Base-by-base conservation (phyloP, 2,797 vertebrate species). In the Pteronotus mesoamericanus region DNA sequence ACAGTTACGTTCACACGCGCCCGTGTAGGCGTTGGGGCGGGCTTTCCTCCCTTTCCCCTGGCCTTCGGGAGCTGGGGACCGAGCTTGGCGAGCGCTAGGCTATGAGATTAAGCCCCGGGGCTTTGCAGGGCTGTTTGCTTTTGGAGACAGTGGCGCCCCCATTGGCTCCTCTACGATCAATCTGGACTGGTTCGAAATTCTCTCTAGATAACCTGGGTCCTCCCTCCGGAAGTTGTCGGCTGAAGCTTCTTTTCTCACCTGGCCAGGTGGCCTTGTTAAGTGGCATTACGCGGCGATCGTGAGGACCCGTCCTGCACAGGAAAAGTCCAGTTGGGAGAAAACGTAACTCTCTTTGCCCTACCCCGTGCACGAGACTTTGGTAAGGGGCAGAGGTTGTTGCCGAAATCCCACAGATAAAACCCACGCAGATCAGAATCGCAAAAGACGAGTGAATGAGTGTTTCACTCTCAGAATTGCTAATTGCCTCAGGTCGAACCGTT, bases 281-380 rank as follows among this genome's bases (percentile, higher is more conserved):
- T 26, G 86, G 85, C 42, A 6, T 55, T 55, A 72, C 53, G 5
- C 61, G 37, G 61, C 59, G 6, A 42, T 83, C 46, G 9, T 46
- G 0, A 2, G 5, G 22, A 57, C 24, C 16, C 3, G 9, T 24
- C 59, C 42, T 0, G 44, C 21, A 0, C 42, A 59, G 51, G 44
- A 19, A 29, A 26, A 59, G 29, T 42, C 34, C 26, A 2, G 16
- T 66, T 0, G 57, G 39, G 16, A 68, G 57, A 32, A 83, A 42
- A 48, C 9, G 1, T n/a, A 9, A 9, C 57, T 22, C 1, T 11
- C 75, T 6, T 51, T 2, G 14, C 16, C 64, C n/a, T 51, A 19
- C 24, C 42, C 24, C 14, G 48, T 32, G 90, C 82, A 29, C 6
- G 4, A 5, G 39, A 44, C 44, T 66, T 11, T 0, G 71, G 86